Percentiles rank a stretch among this genome's conserved stretches.
Evolutionary conservation across 2,797 vertebrate genomes (phyloP).

Genomic region (Tadarida brasiliensis): DNA sequence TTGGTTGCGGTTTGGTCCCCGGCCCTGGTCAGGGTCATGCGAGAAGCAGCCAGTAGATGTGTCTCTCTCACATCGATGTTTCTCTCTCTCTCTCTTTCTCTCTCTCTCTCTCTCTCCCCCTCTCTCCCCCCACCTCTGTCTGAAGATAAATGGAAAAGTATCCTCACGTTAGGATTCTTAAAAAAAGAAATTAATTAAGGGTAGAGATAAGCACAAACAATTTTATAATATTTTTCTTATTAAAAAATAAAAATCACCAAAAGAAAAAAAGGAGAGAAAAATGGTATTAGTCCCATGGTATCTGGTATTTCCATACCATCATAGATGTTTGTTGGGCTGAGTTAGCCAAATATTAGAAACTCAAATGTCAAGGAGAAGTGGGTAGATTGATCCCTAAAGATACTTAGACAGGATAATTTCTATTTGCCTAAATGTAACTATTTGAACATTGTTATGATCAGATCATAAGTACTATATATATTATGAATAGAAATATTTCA

Average conservation of each 20-base stretch:
- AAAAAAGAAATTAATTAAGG: not conserved
- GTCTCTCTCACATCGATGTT: no score
- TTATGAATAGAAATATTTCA: not conserved
- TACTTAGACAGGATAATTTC: not conserved
- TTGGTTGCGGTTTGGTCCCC: no score
- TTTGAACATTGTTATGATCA: not conserved
- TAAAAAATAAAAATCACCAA: conserved; percentile 28
- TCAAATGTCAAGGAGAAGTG: not conserved
- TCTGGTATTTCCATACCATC: not conserved
- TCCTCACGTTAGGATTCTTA: no score
- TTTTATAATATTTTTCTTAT: conserved; percentile 52
- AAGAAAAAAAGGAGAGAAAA: conserved; percentile 1
- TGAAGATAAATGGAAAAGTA: no score
- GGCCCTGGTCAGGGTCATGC: no score
- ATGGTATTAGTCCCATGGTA: not conserved
- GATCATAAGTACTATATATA: not conserved
- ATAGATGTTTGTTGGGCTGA: not conserved
- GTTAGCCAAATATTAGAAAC: not conserved
- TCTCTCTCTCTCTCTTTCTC: no score
- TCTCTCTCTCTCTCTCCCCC: no score
- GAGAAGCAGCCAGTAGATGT: no score
- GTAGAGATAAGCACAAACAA: conserved; percentile 1
- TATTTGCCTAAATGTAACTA: not conserved
- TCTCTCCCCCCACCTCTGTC: no score
- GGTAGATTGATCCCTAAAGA: not conserved